Base-by-base conservation (phyloP, 2,113 vertebrate genomes). In the Strix aluco region DNA sequence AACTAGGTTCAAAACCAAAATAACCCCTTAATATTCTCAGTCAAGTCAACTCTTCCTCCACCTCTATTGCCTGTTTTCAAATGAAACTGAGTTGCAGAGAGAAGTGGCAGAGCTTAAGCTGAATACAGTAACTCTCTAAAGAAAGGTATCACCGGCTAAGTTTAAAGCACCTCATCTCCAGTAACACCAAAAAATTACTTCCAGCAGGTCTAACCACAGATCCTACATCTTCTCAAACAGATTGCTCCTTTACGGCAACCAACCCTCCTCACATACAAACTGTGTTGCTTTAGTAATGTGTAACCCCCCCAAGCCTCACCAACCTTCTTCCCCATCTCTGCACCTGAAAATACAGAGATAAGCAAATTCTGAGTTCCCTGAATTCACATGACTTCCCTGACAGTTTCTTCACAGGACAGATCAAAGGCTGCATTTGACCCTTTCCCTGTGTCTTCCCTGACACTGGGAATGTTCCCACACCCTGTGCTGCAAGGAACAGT, bases 331-430 rank as follows among this genome's bases (percentile, higher is more conserved):
- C 14, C 65, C 61, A 86, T 81, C 61, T 81, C 75, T 49, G 87
- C 96, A 95, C 93, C 91, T 96, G 80, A 73, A 94, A 96, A 96
- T 3, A 95, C 94, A 92, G 1, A 94, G 87, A 94, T 90, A 94
- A 94, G 67, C 84, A 96, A 92, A 79, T 29, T 58, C 66, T 0
- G 26, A 94, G 81, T 91, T 91, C 79, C 52, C 61, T 70, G 67
- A 87, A 88, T 55, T 80, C 65, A 74, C 46, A 77, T 9, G 25
- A 80, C 90, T 94, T 96, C 55, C 82, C 90, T 92, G 69, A 54
- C 83, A 93, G 93, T 40, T 86, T 85, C 92, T 95, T 95, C 94
- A 96, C 77, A 96, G 74, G 73, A 86, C 12, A 95, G 89, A 96
- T 86, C 97, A 96, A 94, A 96, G 73, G 46, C 72, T 90, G 44